Evolutionary conservation across 2,888 invertebrate species (phyloP).

Genomic region (Coecobrya sp.): DNA sequence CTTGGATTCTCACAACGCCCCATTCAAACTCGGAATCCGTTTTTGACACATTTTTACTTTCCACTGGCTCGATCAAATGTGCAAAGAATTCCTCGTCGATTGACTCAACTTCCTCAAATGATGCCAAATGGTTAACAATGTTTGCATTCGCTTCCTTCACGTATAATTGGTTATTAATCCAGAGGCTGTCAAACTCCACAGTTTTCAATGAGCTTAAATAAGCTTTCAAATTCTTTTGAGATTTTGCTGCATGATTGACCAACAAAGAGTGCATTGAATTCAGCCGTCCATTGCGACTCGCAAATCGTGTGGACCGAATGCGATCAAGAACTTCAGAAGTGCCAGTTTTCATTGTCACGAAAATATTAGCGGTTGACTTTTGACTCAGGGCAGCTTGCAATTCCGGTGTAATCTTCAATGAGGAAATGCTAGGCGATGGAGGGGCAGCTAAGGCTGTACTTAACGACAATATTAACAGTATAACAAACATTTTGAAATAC

Average conservation of each 20-base stretch:
- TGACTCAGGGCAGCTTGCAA: conserved; percentile 5
- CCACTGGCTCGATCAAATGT: conserved; percentile 44
- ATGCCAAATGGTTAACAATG: not conserved
- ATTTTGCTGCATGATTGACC: conserved; percentile 47
- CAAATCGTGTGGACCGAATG: conserved; percentile 31
- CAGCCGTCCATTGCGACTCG: conserved; percentile 55
- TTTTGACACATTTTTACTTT: not conserved
- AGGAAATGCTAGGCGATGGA: not conserved
- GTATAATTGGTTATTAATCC: conserved; percentile 72
- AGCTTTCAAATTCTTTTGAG: conserved; percentile 51
- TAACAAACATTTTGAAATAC: not conserved
- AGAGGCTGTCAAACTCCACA: conserved; percentile 53
- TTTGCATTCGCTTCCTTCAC: not conserved
- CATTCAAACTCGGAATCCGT: conserved; percentile 8
- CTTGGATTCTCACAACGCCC: conserved; percentile 71
- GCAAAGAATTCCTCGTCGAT: conserved; percentile 62
- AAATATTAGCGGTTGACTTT: conserved; percentile 1
- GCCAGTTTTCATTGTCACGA: conserved; percentile 45
- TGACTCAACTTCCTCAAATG: not conserved
- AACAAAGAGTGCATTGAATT: conserved; percentile 56
- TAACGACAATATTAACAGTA: not conserved
- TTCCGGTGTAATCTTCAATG: not conserved
- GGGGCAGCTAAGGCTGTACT: not conserved
- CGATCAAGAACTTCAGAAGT: conserved; percentile 38
- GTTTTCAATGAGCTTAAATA: not conserved